These are phyloP conservation scores for Apamea monoglypha DNA, from an alignment of 2,888 invertebrate genomes.

Conservation along the genomic window DNA sequence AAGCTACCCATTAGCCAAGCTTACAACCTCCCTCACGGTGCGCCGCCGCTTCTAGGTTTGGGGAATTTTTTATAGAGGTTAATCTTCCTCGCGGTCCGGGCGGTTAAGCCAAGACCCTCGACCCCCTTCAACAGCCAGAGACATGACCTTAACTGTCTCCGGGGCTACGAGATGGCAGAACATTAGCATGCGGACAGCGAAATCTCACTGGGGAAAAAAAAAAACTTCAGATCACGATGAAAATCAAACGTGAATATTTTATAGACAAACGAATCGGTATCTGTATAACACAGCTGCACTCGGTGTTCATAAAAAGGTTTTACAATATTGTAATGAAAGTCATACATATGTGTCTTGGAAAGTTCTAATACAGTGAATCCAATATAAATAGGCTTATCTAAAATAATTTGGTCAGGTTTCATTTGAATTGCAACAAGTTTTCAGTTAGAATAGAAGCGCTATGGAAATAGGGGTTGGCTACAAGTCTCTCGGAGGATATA, in stretches of 20 bases:
- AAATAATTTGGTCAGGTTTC: conserved; percentile 6
- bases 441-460: background rate
- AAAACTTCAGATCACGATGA: background rate
- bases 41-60: no score
- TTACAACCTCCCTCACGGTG: no score
- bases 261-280: conserved; percentile 14
- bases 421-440: conserved; percentile 16
- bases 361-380: conserved; percentile 4
- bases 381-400: conserved; percentile 3
- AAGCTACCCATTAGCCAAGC: no score
- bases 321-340: background rate
- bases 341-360: conserved; percentile 1
- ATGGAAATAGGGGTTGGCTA: conserved; percentile 16
- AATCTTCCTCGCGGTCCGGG: no score
- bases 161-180: no score
- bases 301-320: conserved; percentile 10
- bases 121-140: no score
- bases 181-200: no score
- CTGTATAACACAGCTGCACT: conserved; percentile 5
- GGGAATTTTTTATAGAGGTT: no score
- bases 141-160: no score
- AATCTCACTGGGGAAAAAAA: no score
- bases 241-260: background rate
- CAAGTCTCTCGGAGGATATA: background rate
- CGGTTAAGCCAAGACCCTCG: no score